A percentile compares a stretch with the other conserved stretches of the same genome.
phyloP scores from a whole-genome alignment of 2,113 vertebrate species.

The Rhea pennata region DNA sequence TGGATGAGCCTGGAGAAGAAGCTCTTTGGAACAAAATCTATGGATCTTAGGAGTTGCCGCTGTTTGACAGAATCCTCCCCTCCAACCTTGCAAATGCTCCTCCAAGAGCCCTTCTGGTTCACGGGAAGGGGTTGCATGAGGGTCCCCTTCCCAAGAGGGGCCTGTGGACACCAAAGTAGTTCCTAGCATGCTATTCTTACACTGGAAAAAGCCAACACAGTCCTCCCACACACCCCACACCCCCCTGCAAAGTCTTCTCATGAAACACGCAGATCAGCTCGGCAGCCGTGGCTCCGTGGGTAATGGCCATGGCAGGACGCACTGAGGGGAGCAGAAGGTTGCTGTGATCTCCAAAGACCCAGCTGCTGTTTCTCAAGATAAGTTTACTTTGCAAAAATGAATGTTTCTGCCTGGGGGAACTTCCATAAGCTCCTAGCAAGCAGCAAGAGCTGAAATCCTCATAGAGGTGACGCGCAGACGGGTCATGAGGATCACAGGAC shows the following conservation, averaged over 20 bases:
- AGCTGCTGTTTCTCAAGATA: not conserved
- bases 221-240: not conserved
- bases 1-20: not conserved
- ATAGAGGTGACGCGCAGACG: accelerated
- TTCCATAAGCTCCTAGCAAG: not conserved
- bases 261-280: not conserved
- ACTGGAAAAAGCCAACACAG: not conserved
- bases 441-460: not conserved
- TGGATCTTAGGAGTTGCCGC: not conserved
- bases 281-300: accelerated
- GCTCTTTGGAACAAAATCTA: too few species aligned
- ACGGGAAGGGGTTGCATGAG: not conserved
- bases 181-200: not conserved
- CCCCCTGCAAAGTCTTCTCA: not conserved
- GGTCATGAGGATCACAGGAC: not conserved
- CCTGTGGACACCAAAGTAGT: not conserved
- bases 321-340: not conserved
- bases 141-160: not conserved
- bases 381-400: not conserved
- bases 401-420: not conserved
- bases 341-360: not conserved
- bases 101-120: not conserved
- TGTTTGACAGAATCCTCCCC: not conserved
- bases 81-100: not conserved
- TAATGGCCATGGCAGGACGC: not conserved